Evolutionary conservation across 2,797 vertebrate species (phyloP).

Genomic region (Crypturellus tataupa): DNA sequence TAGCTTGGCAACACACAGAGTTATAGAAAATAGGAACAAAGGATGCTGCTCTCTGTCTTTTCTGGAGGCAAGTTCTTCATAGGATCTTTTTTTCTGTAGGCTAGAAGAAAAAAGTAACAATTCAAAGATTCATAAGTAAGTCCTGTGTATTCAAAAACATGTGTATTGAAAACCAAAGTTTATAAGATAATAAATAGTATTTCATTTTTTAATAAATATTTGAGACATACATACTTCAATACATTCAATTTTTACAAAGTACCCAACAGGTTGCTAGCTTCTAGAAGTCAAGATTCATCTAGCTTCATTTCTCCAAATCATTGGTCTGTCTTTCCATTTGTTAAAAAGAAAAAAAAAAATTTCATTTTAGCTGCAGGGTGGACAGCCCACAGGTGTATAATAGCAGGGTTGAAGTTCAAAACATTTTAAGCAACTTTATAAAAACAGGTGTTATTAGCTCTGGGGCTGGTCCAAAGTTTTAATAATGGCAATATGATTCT

Average conservation of each 20-base stretch:
- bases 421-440: not conserved
- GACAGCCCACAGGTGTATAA: not conserved
- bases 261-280: fast-evolving
- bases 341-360: not conserved
- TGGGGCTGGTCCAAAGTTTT: not conserved
- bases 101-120: not conserved
- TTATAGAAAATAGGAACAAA: not conserved
- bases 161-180: fast-evolving
- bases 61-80: not conserved
- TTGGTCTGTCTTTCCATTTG: not conserved
- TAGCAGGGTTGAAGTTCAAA: not conserved
- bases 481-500: not conserved
- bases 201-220: not conserved
- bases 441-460: not conserved
- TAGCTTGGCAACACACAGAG: not conserved
- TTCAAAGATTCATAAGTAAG: not conserved
- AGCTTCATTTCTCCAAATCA: not conserved
- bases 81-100: not conserved
- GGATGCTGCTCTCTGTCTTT: not conserved
- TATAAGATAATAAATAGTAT: not conserved
- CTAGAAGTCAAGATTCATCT: not conserved
- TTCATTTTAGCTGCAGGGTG: not conserved
- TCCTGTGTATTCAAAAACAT: not conserved
- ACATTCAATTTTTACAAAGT: not conserved
- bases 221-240: not conserved